Percentiles rank a stretch among this genome's conserved stretches.
Conservation (phyloP, 2,888 invertebrate genomes). For the Agriotes lineatus region DNA sequence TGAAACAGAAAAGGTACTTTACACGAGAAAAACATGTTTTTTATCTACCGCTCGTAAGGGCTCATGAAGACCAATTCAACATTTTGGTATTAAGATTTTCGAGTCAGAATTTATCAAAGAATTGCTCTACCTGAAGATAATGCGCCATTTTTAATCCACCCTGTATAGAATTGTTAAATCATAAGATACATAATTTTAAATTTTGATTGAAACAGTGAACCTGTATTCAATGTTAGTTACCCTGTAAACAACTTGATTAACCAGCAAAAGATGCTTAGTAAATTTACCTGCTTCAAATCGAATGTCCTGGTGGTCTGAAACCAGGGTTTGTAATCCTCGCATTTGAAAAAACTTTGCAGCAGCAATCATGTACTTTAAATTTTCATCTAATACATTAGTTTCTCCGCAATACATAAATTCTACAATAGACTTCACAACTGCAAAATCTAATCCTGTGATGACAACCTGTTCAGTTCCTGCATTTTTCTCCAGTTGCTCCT, state of each 20-base stretch:
- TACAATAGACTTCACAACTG: slow-evolving; percentile 77
- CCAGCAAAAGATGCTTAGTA: too few relatives aligned
- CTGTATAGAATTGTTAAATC: too few relatives aligned
- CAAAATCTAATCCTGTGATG: slow-evolving; percentile 78
- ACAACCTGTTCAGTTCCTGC: slow-evolving; percentile 71
- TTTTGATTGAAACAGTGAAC: too few relatives aligned
- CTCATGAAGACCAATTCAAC: too few relatives aligned
- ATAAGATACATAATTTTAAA: too few relatives aligned
- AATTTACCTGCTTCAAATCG: slow-evolving; percentile 48
- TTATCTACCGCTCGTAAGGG: too few relatives aligned
- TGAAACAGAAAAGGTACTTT: too few relatives aligned
- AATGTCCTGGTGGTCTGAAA: slow-evolving; percentile 65
- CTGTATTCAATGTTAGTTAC: background rate
- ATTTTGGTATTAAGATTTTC: too few relatives aligned
- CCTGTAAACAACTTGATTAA: background rate
- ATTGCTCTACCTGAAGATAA: too few relatives aligned
- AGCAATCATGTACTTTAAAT: slow-evolving; percentile 76
- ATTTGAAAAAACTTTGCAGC: slow-evolving; percentile 81
- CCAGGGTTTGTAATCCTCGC: slow-evolving; percentile 70
- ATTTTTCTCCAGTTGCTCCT: slow-evolving; percentile 73
- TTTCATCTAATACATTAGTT: slow-evolving; percentile 77
- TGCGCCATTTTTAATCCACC: too few relatives aligned
- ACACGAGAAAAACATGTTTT: too few relatives aligned
- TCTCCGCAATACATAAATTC: slow-evolving; percentile 85
- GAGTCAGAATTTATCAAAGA: too few relatives aligned